Evolutionary conservation across 2,113 vertebrate genomes (phyloP).

Genomic region (Caranx melampygus): DNA sequence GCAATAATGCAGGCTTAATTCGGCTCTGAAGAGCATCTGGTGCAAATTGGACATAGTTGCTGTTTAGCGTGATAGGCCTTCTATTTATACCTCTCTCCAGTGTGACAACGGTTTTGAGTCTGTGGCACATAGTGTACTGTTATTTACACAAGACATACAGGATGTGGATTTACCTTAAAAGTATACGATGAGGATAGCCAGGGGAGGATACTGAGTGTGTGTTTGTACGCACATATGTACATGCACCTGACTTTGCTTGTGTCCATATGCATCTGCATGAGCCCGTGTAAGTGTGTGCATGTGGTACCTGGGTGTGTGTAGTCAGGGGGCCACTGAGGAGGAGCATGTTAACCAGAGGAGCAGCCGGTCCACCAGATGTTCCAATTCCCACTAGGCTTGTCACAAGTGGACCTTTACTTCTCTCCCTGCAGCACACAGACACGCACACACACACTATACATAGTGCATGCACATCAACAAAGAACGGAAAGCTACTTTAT

Average conservation of each 20-base stretch:
- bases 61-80: conserved; percentile 62
- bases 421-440: conserved; percentile 60
- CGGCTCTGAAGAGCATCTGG: conserved; percentile 75
- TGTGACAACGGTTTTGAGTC: conserved; percentile 35
- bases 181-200: not conserved
- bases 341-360: conserved; percentile 84
- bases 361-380: conserved; percentile 86
- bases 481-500: conserved; percentile 32
- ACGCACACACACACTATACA: conserved; percentile 49
- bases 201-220: conserved; percentile 10
- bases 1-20: conserved; percentile 74
- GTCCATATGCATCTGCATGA: conserved; percentile 38
- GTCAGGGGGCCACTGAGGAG: conserved; percentile 75
- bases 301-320: conserved; percentile 59
- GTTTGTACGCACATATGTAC: not conserved
- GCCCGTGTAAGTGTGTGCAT: conserved; percentile 44
- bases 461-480: conserved; percentile 19
- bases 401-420: conserved; percentile 84
- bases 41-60: conserved; percentile 76
- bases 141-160: conserved; percentile 42
- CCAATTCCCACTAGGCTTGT: conserved; percentile 79
- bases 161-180: conserved; percentile 23
- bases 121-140: conserved; percentile 5
- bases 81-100: conserved; percentile 56
- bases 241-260: conserved; percentile 28